Evolutionary conservation across 2,888 invertebrate genomes (phyloP).

Genomic region (Galerucella calmariensis): DNA sequence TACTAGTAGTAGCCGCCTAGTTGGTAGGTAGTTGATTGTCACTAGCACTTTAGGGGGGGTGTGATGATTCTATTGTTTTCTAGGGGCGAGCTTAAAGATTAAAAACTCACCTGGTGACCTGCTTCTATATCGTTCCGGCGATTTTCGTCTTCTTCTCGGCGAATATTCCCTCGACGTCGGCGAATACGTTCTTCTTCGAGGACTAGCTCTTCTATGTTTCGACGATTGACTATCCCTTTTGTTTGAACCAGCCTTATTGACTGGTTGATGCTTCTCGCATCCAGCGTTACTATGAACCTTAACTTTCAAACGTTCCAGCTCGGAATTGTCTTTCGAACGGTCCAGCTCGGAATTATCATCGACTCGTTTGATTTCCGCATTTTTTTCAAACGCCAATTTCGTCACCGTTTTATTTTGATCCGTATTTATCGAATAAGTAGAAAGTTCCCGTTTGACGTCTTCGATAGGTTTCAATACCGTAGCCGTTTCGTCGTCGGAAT

Average conservation of each 20-base stretch:
- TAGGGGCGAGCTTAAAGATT: too few species aligned
- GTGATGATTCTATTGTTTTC: too few species aligned
- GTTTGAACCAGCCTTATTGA: neutral
- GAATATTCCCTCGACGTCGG: constrained; percentile 36
- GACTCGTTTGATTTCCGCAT: neutral
- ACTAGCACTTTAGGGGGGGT: too few species aligned
- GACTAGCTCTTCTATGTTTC: constrained; percentile 35
- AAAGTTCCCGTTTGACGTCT: constrained; percentile 36
- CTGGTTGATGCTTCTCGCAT: neutral
- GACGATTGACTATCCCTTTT: constrained; percentile 16
- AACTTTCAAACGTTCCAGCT: neutral
- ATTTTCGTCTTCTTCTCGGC: constrained; percentile 36
- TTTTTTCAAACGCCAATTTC: neutral
- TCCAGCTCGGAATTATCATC: neutral
- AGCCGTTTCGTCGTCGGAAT: constrained; percentile 53
- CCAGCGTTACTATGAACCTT: neutral
- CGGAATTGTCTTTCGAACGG: too few species aligned
- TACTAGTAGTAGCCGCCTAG: too few species aligned
- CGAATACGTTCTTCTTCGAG: constrained; percentile 31
- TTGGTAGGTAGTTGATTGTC: too few species aligned
- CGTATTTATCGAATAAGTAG: neutral
- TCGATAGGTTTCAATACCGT: constrained; percentile 48
- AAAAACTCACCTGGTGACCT: constrained; percentile 27
- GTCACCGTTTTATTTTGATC: constrained; percentile 8
- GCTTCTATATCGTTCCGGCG: constrained; percentile 23